Base-by-base conservation (phyloP, 2,888 invertebrate species). In the Eilema sororculum region DNA sequence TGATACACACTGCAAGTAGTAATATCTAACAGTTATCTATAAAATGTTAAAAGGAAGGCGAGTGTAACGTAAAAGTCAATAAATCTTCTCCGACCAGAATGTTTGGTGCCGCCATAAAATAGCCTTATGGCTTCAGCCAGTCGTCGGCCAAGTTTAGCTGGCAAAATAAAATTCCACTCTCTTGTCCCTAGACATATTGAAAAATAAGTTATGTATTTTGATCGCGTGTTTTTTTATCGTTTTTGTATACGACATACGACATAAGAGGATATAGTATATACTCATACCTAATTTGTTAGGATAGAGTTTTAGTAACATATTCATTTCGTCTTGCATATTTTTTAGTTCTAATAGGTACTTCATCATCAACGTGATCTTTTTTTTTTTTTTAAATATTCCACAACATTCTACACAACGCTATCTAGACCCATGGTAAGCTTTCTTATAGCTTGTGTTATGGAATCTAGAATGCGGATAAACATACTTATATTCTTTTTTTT, bases 71-170 rank as follows among this genome's bases (percentile, higher is more conserved):
- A 52, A 65, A 75, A 72, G 72, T 78, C 80, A 79, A 85, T 86
- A 87, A 87, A 86, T 84, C 80, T 84, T 64, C 71, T 65, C 70
- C 41, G 68, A 67, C 30, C 60, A 75, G 81, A 84, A 84, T 83
- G 81, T 82, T 83, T 81, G 87, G 81, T 81, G 78, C 78, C 71
- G 79, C 81, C 78, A 84, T 87, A 83, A 85, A 87, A 82, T 80
- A 82, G 77, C 81, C 76, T 82, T 79, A 83, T 83, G 82, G 81
- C 80, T 81, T 78, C 82, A 72, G 69, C 30, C 63, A 30, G 46
- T 64, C 52, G 57, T n/a, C 57, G 52, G 41, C 67, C 52, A 63
- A 78, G 57, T 60, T 58, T 46, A 57, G 68, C 63, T 22, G 12
- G 68, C 33, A 70, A 71, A 71, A 71, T 72, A 70, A 74, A 78